Base-by-base conservation (phyloP, 2,888 invertebrate genomes). In the Sabellastarte sp. region DNA sequence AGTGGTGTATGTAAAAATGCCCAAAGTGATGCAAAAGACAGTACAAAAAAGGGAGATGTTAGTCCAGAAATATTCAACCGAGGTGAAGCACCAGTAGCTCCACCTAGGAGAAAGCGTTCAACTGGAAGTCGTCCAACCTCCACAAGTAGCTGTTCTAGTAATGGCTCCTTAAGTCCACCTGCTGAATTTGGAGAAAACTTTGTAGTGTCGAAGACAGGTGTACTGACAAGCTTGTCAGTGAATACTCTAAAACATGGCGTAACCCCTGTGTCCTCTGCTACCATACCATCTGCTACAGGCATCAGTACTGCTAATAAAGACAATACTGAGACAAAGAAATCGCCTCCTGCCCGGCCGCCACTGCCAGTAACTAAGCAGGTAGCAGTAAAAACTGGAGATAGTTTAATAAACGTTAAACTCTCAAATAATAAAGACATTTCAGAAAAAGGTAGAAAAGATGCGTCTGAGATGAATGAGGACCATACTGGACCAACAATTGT, bases 401-500 rank as follows among this genome's bases (percentile, higher is more conserved):
- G 24, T 53, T 20, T 41, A 41, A 5, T 41, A 41, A 20, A 10
- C 41, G 20, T 10, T 5, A 41, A 41, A 20, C 41, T n/a, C 41
- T 20, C 41, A 10, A 20, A 41, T 10, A 41, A 41, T 41, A 41
- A 41, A 41, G 20, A 41, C 41, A 41, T 10, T 41, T 41, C 41
- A 41, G 20, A 41, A 20, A 41, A 41, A 20, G 41, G 20, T 10
- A 10, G 10, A 41, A 53, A 53, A 53, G 28, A 5, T n/a, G 53
- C 53, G 5, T 24, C 24, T 15, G 53, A 24, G 28, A 26, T 53
- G 26, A 5, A 53, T n/a, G 26, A 53, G 30, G 61, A 69, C 15
- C 59, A 69, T 58, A 62, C 56, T 4, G 68, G 68, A 3, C 70
- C 70, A 0, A 60, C 65, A 24, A 70, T 71, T 28, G 51, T 50